These are phyloP conservation scores for Malachius bipustulatus DNA, from an alignment of 2,888 invertebrate genomes.

Conservation along the genomic window DNA sequence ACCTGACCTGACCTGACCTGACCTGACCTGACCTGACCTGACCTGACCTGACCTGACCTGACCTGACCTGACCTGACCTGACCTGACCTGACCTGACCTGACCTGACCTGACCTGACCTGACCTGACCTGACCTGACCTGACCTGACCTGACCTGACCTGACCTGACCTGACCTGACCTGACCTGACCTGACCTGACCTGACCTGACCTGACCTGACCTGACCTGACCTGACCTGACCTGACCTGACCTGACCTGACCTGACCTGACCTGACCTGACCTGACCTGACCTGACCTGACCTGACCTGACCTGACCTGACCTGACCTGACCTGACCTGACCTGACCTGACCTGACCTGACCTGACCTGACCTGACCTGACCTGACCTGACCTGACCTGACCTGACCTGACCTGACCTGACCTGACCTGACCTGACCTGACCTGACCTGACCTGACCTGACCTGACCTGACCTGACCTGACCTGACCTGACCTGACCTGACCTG, in stretches of 20 bases:
- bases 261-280: conserved; percentile 5
- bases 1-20: conserved; percentile 35
- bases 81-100: conserved; percentile 10
- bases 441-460: conserved; percentile 12
- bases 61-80: conserved; percentile 10
- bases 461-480: conserved; percentile 11
- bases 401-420: conserved; percentile 9
- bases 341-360: conserved; percentile 27
- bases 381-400: conserved; percentile 11
- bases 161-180: conserved; percentile 3
- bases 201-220: conserved; percentile 3
- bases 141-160: conserved; percentile 3
- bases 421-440: conserved; percentile 6
- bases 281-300: conserved; percentile 3
- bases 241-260: conserved; percentile 3
- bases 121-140: conserved; percentile 16
- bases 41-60: conserved; percentile 35
- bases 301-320: conserved; percentile 3
- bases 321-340: conserved; percentile 27
- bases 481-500: conserved; percentile 3
- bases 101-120: conserved; percentile 24
- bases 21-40: conserved; percentile 39
- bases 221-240: conserved; percentile 3
- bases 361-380: conserved; percentile 25
- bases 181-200: conserved; percentile 3